Evolutionary conservation across 2,888 invertebrate species (phyloP), one percentile per base, ranked within the genome.

Genomic region (Cheilosia impressa): DNA sequence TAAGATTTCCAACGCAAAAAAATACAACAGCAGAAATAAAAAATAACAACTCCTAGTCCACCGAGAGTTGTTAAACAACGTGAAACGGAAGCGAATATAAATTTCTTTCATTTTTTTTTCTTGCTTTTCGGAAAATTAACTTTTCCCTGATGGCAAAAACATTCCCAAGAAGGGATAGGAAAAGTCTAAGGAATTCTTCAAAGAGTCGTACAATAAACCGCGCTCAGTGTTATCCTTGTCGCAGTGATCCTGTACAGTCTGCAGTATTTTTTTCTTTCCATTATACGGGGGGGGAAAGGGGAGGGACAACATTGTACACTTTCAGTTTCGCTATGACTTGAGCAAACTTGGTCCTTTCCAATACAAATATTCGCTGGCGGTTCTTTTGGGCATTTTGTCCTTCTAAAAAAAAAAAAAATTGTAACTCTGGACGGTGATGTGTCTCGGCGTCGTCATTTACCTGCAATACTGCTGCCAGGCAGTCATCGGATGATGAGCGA

Each of bases 301-400:
- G 7, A n/a, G 15, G 22, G 24, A 13, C 4, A 27, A 22, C 13
- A 58, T 13, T 24, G 53, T 15, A 13, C 52, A 45, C 63, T 71
- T 34, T 72, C 58, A 34, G 50, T 65, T 52, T 71, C 78, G 31
- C 45, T 72, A 53, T 38, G 66, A 60, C 58, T 79, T 65, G 53
- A 60, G 72, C 53, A 72, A 79, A 79, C 65, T 79, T 76, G 58
- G 66, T 62, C 72, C 52, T 72, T 79, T 60, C 47, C 55, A 71
- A 58, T 69, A 78, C 43, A 71, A 79, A 65, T 63, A 78, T 69
- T 27, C 27, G 27, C 27, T 27, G 27, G 27, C 27, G 6, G 27
- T 6, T 24, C 15, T 52, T 43, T n/a, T 50, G 22, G 13, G 62
- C 22, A 24, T 31, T 31, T 31, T 69, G 47, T 71, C 63, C 78